Evolutionary conservation across 2,113 vertebrate genomes (phyloP).

Genomic region (Apeltes quadracus): DNA sequence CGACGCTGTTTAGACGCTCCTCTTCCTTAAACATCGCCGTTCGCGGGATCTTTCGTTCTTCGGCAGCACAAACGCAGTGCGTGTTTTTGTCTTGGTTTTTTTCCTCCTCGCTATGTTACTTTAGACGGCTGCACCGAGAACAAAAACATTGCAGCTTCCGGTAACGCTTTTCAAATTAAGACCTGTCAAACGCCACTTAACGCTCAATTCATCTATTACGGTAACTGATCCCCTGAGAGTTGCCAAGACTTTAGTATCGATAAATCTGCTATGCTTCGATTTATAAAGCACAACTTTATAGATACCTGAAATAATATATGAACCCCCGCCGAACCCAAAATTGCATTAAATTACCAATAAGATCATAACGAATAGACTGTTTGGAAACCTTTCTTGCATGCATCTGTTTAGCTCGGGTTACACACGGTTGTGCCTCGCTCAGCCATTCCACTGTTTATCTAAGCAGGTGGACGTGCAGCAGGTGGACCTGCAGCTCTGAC

Average conservation of each 20-base stretch:
- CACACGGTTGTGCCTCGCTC: not conserved
- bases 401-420: not conserved
- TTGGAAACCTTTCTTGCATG: not conserved
- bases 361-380: not conserved
- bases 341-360: not conserved
- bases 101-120: conserved; percentile 48
- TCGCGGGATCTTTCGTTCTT: not conserved
- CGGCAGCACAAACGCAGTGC: not conserved
- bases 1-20: not conserved
- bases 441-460: not conserved
- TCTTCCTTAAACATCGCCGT: not conserved
- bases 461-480: not conserved
- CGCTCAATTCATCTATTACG: not conserved
- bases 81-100: conserved; percentile 19
- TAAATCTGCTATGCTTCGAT: conserved; percentile 21
- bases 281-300: conserved; percentile 2
- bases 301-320: not conserved
- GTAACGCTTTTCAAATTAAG: conserved; percentile 47
- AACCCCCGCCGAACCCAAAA: not conserved
- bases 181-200: not conserved
- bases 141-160: conserved; percentile 42
- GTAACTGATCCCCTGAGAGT: not conserved
- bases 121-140: conserved; percentile 30
- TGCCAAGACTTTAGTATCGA: not conserved
- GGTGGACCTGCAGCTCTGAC: not conserved